Evolutionary conservation across 1,140 invertebrate genomes (phyloP).

Genomic region (Pygmarrhopalites habei): DNA sequence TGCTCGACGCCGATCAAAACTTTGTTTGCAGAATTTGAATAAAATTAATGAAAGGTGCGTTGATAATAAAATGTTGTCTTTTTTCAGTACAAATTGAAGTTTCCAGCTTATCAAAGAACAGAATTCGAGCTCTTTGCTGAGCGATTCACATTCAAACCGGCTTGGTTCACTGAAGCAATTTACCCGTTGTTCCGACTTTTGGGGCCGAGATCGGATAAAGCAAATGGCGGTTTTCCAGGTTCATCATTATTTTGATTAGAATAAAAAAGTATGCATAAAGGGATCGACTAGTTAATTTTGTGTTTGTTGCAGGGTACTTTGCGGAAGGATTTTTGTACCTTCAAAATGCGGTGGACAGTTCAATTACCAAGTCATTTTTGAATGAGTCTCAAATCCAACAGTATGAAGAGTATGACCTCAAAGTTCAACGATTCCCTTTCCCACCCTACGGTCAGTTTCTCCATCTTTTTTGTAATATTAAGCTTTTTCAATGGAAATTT

Average conservation of each 20-base stretch:
- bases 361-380: slow-evolving; percentile 47
- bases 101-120: slow-evolving; percentile 54
- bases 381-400: background rate
- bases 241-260: slow-evolving; percentile 27
- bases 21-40: no score
- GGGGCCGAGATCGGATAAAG: slow-evolving; percentile 53
- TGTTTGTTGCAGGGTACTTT: slow-evolving; percentile 51
- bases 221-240: slow-evolving; percentile 57
- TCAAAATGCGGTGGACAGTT: slow-evolving; percentile 56
- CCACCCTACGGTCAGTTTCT: slow-evolving; percentile 58
- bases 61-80: slow-evolving; percentile 1
- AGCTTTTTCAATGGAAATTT: no score
- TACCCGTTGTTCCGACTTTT: slow-evolving; percentile 60
- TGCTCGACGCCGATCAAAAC: no score
- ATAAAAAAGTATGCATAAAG: background rate
- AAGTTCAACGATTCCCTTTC: slow-evolving; percentile 64
- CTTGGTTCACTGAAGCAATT: slow-evolving; percentile 59
- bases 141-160: slow-evolving; percentile 42
- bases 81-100: slow-evolving; percentile 51
- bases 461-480: no score
- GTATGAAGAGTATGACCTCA: slow-evolving; percentile 5
- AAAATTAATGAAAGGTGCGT: no score
- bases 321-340: slow-evolving; percentile 61
- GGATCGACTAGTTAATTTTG: background rate
- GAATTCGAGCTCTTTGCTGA: slow-evolving; percentile 42